Evolutionary conservation across 1,140 invertebrate species (phyloP), one percentile per base, ranked within the genome.

Genomic region (Grapholita molesta): DNA sequence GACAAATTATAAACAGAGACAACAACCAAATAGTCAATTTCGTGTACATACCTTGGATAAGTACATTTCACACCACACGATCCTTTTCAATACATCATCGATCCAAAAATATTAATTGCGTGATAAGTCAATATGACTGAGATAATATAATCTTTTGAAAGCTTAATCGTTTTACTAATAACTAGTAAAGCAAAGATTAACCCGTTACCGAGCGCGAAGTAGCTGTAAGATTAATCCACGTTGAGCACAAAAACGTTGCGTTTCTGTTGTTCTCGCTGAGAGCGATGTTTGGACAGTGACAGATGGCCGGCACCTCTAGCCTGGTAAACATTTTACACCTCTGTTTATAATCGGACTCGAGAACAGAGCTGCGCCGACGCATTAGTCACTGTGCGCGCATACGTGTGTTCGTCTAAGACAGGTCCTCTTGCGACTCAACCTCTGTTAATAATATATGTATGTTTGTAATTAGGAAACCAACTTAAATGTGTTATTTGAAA

Each of bases 251-350:
- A 61, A 61, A 61, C 55, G 55, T 61, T 61, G 55, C 23, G 28
- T 61, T 32, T 61, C 55, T 25, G 24, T 61, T 25, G 24, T 61
- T 61, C 55, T 61, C 55, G 67, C 61, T 66, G 66, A 57, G 55
- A 53, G 61, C 28, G 52, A 55, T 77, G 72, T 75, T 74, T 77
- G 74, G 80, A 83, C 76, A 80, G 71, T 76, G 80, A 83, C 77
- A 75, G 78, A 80, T 83, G 75, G 75, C 55, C 70, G 53, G 69
- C 67, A 74, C 71, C 67, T 71, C 72, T 72, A 57, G 72, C 71
- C 77, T 75, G 78, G 78, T 80, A 77, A 80, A 78, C 76, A 78
- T 80, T 80, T 78, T 73, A 83, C 80, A 83, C 80, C 76, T 83
- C 75, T 69, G 72, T 55, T 69, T 67, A 70, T 53, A 28, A 72